Evolutionary conservation across 2,797 vertebrate genomes (phyloP).

Genomic region (Sorex maritimensis): DNA sequence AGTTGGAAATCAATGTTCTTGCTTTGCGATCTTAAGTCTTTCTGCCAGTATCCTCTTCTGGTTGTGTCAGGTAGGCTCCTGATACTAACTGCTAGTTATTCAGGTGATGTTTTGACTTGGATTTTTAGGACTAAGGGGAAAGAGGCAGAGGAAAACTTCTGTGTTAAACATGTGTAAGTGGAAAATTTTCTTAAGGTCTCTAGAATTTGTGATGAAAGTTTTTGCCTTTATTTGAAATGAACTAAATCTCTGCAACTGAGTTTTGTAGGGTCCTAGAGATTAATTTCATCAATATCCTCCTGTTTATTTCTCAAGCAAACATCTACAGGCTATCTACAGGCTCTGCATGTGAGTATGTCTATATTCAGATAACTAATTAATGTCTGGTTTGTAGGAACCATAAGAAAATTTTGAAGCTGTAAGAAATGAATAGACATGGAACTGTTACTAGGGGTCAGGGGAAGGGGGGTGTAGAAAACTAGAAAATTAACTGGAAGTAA

Average conservation of each 20-base stretch:
- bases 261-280: background rate
- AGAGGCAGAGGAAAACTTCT: background rate
- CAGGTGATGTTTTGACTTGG: background rate
- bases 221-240: background rate
- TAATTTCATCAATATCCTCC: background rate
- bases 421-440: too few relatives aligned
- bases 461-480: too few relatives aligned
- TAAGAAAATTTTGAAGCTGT: background rate
- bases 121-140: background rate
- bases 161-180: background rate
- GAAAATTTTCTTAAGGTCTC: background rate
- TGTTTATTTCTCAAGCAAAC: background rate
- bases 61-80: background rate
- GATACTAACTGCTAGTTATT: background rate
- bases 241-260: background rate
- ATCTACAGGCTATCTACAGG: background rate
- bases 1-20: background rate
- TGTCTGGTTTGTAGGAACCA: background rate
- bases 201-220: background rate
- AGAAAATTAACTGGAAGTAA: too few relatives aligned
- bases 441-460: too few relatives aligned
- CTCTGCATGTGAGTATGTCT: background rate
- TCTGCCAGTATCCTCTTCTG: background rate
- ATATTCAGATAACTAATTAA: too few relatives aligned
- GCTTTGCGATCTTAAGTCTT: background rate